Percentiles rank a stretch among this genome's conserved stretches.
Evolutionary conservation across 2,113 vertebrate genomes (phyloP).

Genomic region (Ictalurus furcatus): DNA sequence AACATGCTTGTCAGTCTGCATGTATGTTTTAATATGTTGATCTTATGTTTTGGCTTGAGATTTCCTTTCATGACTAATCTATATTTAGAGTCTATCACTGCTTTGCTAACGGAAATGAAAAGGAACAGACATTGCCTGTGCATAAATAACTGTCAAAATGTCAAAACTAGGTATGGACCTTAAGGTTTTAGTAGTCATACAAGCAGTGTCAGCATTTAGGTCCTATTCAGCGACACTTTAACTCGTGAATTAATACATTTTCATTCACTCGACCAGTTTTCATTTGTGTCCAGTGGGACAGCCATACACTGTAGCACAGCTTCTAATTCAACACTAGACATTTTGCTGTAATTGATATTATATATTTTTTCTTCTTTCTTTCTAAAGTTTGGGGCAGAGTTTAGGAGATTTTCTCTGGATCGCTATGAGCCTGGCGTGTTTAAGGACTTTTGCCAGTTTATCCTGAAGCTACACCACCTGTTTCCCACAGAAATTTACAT

Average conservation of each 20-base stretch:
- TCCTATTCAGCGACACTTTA: neutral
- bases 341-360: neutral
- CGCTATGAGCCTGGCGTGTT: constrained; percentile 39
- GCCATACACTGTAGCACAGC: neutral
- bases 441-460: constrained; percentile 45
- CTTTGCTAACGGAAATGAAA: neutral
- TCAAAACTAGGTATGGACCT: neutral
- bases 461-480: constrained; percentile 37
- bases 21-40: neutral
- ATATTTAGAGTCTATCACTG: neutral
- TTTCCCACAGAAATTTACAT: constrained; percentile 35
- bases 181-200: neutral
- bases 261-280: neutral
- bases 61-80: neutral
- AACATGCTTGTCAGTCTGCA: neutral
- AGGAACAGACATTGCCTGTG: neutral
- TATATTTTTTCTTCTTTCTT: neutral
- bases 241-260: neutral
- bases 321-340: neutral
- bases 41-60: neutral
- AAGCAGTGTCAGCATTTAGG: neutral
- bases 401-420: constrained; percentile 54
- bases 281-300: neutral
- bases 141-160: neutral
- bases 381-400: constrained; percentile 54